Base-by-base conservation (phyloP, 2,888 invertebrate genomes). In the Cataglyphis altisquamis region DNA sequence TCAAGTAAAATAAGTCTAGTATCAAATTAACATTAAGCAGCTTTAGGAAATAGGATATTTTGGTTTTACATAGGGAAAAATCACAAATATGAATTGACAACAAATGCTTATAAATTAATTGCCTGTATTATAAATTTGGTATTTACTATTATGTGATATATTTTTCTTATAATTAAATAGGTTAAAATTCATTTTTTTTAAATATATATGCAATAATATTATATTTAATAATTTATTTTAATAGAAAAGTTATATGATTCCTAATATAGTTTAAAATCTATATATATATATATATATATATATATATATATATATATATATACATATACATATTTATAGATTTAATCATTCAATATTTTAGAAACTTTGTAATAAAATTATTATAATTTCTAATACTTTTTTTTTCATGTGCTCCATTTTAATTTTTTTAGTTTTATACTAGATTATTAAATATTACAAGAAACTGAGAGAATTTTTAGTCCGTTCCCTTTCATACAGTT, bases 11-110 rank as follows among this genome's bases (percentile, higher is more conserved):
- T 57, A 68, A 41, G 0, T 70, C 0, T 8, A 70, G 1, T 18
- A 29, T 57, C 9, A 29, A 70, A 70, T 60, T 78, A 77, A 77
- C 39, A 41, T n/a, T 67, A 78, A 68, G 21, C 18, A 60, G 21
- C 3, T 10, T 15, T 70, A 25, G 21, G 45, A 5, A 9, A 64
- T 6, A 60, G 45, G 3, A 48, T 70, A 15, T 66, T 74, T 68
- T 78, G 3, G 45, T 21, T 60, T 60, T 10, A 45, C 12, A 66
- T 21, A 77, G 12, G 15, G 18, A 60, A 70, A 68, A 45, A 45
- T 78, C 8, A 36, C 10, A 45, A 60, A 60, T 32, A 1, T 36
- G 60, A 70, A 5, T 63, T 32, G 8, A 52, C 12, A 55, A 36
- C 15, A 68, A n/a, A 68, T n/a, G 18, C 29, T 70, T 36, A 36